A percentile compares a stretch with the other conserved stretches of the same genome.
Conservation (phyloP, 1,140 invertebrate species). For the Phortica variegata region DNA sequence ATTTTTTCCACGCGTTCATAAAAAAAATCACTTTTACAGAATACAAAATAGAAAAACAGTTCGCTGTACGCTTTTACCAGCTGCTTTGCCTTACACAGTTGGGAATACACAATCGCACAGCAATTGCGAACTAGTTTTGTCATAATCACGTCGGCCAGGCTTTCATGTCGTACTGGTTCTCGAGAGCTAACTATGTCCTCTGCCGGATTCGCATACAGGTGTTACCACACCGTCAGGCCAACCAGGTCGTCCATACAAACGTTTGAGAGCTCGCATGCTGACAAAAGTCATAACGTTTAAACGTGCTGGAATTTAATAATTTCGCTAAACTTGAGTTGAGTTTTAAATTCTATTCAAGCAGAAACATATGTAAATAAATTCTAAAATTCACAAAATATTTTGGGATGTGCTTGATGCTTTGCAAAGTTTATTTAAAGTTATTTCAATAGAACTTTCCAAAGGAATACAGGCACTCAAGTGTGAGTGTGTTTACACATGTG, state of each 20-base stretch:
- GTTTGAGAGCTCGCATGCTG: conserved; percentile 50
- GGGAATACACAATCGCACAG: too few species aligned
- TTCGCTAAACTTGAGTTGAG: too few species aligned
- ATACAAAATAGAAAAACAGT: conserved; percentile 31
- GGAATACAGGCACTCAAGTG: too few species aligned
- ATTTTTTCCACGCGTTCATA: conserved; percentile 40
- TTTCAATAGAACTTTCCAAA: background rate
- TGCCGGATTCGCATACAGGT: conserved; percentile 30
- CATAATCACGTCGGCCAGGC: too few species aligned
- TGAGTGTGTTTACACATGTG: background rate
- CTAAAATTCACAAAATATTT: too few species aligned
- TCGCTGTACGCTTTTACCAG: conserved; percentile 13
- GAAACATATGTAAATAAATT: too few species aligned
- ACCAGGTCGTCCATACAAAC: conserved; percentile 13
- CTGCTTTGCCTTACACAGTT: background rate
- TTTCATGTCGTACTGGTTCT: too few species aligned
- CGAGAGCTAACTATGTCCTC: too few species aligned
- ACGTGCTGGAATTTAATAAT: conserved; percentile 28
- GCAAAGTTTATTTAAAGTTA: conserved; percentile 7
- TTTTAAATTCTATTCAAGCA: too few species aligned
- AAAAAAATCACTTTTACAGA: conserved; percentile 20
- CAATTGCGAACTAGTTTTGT: too few species aligned
- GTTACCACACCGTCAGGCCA: conserved; percentile 33
- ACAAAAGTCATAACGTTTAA: conserved; percentile 56
- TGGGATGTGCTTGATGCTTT: too few species aligned